Percentiles rank a stretch among this genome's conserved stretches.
These are phyloP conservation scores for Coreoperca whiteheadi DNA, from an alignment of 2,113 vertebrate species.

Conservation along the genomic window DNA sequence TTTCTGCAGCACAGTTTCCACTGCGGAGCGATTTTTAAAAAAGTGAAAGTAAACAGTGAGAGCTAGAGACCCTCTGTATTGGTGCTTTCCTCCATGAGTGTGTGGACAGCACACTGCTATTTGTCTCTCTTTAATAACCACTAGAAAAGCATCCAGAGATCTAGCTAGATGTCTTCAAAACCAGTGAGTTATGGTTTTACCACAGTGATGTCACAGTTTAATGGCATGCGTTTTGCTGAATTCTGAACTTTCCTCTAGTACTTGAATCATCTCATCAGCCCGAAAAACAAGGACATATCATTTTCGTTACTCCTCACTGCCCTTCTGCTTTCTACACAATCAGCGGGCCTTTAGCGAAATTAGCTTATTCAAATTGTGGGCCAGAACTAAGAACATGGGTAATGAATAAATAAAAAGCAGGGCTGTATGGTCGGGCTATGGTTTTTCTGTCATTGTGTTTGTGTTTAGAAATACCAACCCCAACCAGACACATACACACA, in stretches of 20 bases:
- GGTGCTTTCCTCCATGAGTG: conserved; percentile 50
- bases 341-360: conserved; percentile 55
- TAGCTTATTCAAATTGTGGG: conserved; percentile 48
- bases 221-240: conserved; percentile 69
- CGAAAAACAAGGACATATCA: conserved; percentile 38
- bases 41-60: conserved; percentile 62
- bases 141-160: conserved; percentile 64
- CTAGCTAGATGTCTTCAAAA: conserved; percentile 66
- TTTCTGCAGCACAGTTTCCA: conserved; percentile 62
- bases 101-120: conserved; percentile 63
- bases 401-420: conserved; percentile 54
- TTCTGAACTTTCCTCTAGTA: conserved; percentile 60
- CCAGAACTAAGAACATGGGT: conserved; percentile 14
- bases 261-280: conserved; percentile 59
- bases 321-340: conserved; percentile 44
- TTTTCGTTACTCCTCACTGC: conserved; percentile 43
- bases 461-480: conserved; percentile 37
- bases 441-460: conserved; percentile 57
- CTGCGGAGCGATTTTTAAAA: conserved; percentile 15
- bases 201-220: conserved; percentile 79
- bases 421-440: conserved; percentile 17
- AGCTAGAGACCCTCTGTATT: conserved; percentile 20
- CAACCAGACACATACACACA: conserved; percentile 22
- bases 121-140: conserved; percentile 72
- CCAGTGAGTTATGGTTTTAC: conserved; percentile 75